These are phyloP conservation scores for Crotalus helleri DNA, from an alignment of 2,113 vertebrate genomes.

Conservation along the genomic window DNA sequence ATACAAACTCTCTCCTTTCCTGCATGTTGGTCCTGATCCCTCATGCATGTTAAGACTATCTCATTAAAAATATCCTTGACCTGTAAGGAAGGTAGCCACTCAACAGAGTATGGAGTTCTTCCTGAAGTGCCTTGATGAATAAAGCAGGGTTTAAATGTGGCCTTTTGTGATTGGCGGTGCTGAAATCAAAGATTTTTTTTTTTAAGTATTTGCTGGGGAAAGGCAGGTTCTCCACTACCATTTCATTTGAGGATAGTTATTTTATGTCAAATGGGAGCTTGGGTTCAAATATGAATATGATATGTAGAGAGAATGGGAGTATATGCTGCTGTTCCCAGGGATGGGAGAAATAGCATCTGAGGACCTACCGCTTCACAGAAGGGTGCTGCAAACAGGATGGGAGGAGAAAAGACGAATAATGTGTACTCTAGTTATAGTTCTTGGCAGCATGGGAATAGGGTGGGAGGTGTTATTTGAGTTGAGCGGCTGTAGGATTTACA, in stretches of 20 bases:
- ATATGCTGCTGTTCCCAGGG: not conserved
- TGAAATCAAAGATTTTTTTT: not conserved
- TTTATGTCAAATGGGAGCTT: not conserved
- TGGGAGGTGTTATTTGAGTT: not conserved
- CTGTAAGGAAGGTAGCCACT: not conserved
- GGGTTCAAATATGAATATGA: not conserved
- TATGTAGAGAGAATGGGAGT: not conserved
- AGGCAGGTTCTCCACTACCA: not conserved
- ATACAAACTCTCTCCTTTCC: not conserved
- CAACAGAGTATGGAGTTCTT: not conserved
- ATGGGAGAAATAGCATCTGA: not conserved
- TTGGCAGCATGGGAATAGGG: not conserved
- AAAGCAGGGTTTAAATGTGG: not conserved
- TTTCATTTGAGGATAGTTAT: not conserved
- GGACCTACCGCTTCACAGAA: not conserved
- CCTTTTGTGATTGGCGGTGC: not conserved
- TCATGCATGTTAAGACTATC: not conserved
- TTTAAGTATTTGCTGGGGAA: not conserved
- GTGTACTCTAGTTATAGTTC: not conserved
- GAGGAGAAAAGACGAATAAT: not conserved
- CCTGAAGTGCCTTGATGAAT: conserved; percentile 4
- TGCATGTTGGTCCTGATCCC: conserved; percentile 4
- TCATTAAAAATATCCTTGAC: not conserved
- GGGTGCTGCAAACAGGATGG: not conserved
- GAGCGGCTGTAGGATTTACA: not conserved